Evolutionary conservation across 2,888 invertebrate species (phyloP), one percentile per base, ranked within the genome.

Genomic region (Agrotis clavis): DNA sequence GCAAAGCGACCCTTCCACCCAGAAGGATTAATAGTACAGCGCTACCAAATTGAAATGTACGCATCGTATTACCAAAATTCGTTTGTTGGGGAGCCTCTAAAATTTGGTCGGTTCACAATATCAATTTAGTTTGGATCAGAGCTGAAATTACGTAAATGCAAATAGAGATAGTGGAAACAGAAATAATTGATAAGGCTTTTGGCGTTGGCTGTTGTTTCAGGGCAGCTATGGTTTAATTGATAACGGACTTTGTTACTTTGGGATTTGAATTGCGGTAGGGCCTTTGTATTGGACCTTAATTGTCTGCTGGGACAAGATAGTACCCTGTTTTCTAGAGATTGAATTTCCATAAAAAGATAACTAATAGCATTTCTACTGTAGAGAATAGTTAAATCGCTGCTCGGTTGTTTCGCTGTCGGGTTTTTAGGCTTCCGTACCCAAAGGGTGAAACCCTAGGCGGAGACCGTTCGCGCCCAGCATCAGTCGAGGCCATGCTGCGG

Each of bases 121-220:
- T 88, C 89, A 89, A 90, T 90, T 90, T 87, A 82, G 86, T 78
- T 74, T 67, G 89, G 88, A 89, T 87, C 86, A 85, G 73, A 78
- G 74, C 82, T 71, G 76, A 77, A 83, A 81, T 84, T 79, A 79
- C 83, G 64, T 76, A 79, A 86, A 88, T 82, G 87, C 86, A 86
- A 88, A 88, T 84, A 86, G 71, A 79, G 78, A 84, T 85, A 79
- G 73, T 77, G 64, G 75, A 53, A 70, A 75, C 85, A 81, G 85
- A 78, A 81, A 82, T 83, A 85, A 86, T 86, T 82, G 85, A 86
- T 86, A 86, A 85, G 83, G 86, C 71, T 78, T 76, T 41, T 63
- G 59, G 69, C 60, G 68, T 45, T 21, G 61, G 47, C 62, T 79
- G 77, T 83, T 81, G 74, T 82, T 78, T 80, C 67, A 75, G 76